phyloP scores from a whole-genome alignment of 2,888 invertebrate species.

The Gandaritis pyraliata region DNA sequence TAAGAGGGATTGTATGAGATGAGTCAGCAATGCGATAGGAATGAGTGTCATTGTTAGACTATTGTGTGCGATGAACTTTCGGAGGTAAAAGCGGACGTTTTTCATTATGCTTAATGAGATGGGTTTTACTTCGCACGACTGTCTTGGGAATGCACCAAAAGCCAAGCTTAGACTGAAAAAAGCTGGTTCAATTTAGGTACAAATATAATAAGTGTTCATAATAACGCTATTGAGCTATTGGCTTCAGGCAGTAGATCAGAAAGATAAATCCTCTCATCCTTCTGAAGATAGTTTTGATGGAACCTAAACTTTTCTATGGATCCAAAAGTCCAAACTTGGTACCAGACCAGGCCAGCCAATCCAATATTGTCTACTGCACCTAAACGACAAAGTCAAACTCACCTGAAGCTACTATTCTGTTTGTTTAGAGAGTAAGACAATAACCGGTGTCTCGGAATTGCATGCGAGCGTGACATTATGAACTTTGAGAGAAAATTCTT shows the following conservation, averaged over 20 bases:
- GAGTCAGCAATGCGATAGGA: conserved; percentile 77
- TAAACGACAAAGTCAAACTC: too few species aligned
- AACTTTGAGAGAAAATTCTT: conserved; percentile 37
- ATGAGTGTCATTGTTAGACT: conserved; percentile 66
- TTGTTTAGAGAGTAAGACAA: conserved; percentile 60
- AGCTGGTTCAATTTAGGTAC: conserved; percentile 8
- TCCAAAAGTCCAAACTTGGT: too few species aligned
- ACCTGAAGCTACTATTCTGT: conserved; percentile 47
- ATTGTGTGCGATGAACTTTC: conserved; percentile 76
- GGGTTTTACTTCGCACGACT: conserved; percentile 69
- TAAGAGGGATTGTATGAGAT: conserved; percentile 74
- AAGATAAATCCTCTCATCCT: too few species aligned
- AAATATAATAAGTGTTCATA: not conserved
- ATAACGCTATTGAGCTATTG: too few species aligned
- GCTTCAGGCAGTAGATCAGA: too few species aligned
- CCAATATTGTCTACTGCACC: not conserved
- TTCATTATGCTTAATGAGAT: conserved; percentile 63
- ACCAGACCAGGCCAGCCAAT: not conserved
- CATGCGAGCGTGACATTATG: conserved; percentile 51
- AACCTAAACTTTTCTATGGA: too few species aligned
- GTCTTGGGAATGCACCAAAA: conserved; percentile 54
- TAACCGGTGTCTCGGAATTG: conserved; percentile 58
- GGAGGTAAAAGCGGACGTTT: conserved; percentile 72
- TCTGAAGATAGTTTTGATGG: too few species aligned
- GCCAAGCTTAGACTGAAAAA: not conserved